Conservation (phyloP, 2,113 vertebrate species). For the Vireo altiloquus region DNA sequence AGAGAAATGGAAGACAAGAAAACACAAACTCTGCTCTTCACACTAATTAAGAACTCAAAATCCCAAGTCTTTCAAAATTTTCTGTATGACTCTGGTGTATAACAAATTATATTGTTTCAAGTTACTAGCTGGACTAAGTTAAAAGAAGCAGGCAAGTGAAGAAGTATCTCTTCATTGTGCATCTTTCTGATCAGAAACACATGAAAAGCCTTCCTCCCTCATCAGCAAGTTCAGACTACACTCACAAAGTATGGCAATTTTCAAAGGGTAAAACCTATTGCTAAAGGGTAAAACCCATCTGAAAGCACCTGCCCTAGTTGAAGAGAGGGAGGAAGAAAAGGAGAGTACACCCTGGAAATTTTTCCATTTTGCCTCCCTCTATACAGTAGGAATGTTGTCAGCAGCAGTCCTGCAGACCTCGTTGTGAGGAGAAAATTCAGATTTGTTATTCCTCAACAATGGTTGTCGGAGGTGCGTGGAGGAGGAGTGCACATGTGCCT, state of each 20-base stretch:
- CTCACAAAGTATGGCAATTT: background rate
- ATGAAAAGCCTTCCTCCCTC: background rate
- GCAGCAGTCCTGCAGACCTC: background rate
- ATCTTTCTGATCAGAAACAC: background rate
- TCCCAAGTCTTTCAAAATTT: background rate
- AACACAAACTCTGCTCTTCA: background rate
- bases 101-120: background rate
- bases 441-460: too few relatives aligned
- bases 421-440: too few relatives aligned
- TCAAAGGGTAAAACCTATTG: background rate
- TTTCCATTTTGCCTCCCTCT: background rate
- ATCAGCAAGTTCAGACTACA: background rate
- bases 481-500: too few relatives aligned
- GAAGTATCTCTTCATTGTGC: background rate
- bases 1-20: background rate
- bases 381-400: background rate
- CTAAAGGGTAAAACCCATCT: background rate
- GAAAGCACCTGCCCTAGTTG: background rate
- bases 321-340: background rate
- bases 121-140: background rate
- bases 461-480: too few relatives aligned
- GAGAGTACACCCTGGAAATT: accelerated
- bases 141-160: background rate
- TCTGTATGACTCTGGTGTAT: background rate
- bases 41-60: background rate